Conservation (phyloP, 2,888 invertebrate genomes). For the Polyommatus icarus region DNA sequence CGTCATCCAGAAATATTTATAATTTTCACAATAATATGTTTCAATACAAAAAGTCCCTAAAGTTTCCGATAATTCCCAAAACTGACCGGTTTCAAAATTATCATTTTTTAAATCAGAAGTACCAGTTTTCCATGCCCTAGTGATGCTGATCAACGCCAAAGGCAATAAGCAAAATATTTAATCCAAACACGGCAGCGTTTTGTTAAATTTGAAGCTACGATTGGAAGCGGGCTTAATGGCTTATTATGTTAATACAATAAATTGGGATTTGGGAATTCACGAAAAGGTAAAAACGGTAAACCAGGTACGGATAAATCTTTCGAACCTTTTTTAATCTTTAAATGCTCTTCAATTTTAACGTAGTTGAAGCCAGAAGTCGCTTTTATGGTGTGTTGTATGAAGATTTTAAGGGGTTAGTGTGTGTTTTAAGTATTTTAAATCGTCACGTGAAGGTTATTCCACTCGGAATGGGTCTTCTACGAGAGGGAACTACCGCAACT, state of each 20-base stretch:
- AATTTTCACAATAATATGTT: too few relatives aligned
- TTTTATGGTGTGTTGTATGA: not conserved
- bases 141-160: not conserved
- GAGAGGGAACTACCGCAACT: too few relatives aligned
- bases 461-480: too few relatives aligned
- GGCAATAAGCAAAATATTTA: not conserved
- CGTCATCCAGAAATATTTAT: too few relatives aligned
- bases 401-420: too few relatives aligned
- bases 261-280: slow-evolving; percentile 41
- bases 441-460: too few relatives aligned
- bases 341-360: not conserved
- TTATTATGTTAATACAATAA: slow-evolving; percentile 15
- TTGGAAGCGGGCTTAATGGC: slow-evolving; percentile 1
- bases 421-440: too few relatives aligned
- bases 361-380: not conserved
- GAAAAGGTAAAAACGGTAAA: not conserved
- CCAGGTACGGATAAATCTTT: not conserved
- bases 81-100: too few relatives aligned
- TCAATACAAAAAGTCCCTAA: too few relatives aligned
- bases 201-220: not conserved
- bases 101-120: too few relatives aligned
- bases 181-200: not conserved
- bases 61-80: too few relatives aligned
- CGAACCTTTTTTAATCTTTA: not conserved
- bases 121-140: not conserved